Evolutionary conservation across 2,888 invertebrate genomes (phyloP).

Genomic region (Liposcelis brunnea): DNA sequence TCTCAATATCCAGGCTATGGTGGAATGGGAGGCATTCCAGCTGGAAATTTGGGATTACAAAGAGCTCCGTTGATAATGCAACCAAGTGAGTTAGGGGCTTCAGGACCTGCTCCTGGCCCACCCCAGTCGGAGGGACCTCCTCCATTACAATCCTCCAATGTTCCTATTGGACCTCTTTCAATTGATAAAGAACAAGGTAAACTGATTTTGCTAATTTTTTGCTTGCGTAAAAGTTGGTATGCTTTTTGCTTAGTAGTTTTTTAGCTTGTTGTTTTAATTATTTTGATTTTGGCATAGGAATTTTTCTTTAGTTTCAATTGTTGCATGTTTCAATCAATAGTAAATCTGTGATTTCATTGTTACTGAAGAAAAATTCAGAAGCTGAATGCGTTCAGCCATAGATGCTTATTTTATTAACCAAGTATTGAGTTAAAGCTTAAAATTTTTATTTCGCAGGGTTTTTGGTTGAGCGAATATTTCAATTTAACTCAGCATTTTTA

Average conservation of each 20-base stretch:
- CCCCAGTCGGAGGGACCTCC: too few relatives aligned
- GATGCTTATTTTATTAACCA: too few relatives aligned
- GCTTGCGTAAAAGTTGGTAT: background rate
- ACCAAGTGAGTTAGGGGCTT: constrained; percentile 8
- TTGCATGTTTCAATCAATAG: too few relatives aligned
- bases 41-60: background rate
- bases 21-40: background rate
- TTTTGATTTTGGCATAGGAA: background rate
- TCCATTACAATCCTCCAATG: too few relatives aligned
- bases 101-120: background rate
- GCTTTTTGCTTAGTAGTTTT: background rate
- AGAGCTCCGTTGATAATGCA: constrained; percentile 1
- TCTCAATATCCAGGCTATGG: background rate
- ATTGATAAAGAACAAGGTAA: constrained; percentile 1
- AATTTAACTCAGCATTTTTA: too few relatives aligned
- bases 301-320: background rate
- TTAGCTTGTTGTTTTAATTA: background rate
- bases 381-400: too few relatives aligned
- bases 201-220: background rate
- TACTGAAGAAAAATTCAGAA: too few relatives aligned
- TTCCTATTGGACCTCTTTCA: background rate
- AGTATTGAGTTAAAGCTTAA: too few relatives aligned
- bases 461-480: too few relatives aligned
- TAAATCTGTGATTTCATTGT: too few relatives aligned
- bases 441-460: too few relatives aligned